Evolutionary conservation across 2,888 invertebrate species (phyloP).

Genomic region (Chesias legatella): DNA sequence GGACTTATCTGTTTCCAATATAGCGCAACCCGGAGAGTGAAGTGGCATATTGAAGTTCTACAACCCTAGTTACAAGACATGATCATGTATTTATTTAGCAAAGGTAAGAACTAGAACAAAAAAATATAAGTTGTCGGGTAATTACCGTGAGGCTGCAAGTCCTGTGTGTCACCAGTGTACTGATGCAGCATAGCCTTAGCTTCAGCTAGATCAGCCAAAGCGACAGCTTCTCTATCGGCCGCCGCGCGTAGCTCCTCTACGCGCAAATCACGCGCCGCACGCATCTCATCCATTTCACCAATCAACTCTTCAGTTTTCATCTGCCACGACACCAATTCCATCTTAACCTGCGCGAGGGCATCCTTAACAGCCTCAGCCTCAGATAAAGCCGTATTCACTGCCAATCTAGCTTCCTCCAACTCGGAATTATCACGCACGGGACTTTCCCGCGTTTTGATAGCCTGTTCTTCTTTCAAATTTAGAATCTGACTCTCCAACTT

Average conservation of each 20-base stretch:
- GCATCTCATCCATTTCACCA: conserved; percentile 55
- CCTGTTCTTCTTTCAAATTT: conserved; percentile 58
- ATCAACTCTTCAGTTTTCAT: conserved; percentile 59
- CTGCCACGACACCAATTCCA: conserved; percentile 56
- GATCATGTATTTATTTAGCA: too few relatives aligned
- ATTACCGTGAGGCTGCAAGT: conserved; percentile 64
- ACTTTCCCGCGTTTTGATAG: conserved; percentile 43
- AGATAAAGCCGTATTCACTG: conserved; percentile 44
- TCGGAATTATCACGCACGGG: conserved; percentile 60
- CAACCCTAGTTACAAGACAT: too few relatives aligned
- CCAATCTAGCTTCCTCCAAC: conserved; percentile 55
- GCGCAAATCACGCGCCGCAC: conserved; percentile 54
- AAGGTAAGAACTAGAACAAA: too few relatives aligned
- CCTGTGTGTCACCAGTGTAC: conserved; percentile 52
- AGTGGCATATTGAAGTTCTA: too few relatives aligned
- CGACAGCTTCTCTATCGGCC: conserved; percentile 57
- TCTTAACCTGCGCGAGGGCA: conserved; percentile 52
- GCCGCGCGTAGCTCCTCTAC: conserved; percentile 59
- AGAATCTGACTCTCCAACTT: conserved; percentile 53
- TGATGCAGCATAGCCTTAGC: conserved; percentile 63
- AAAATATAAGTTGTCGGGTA: not conserved
- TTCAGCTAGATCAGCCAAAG: conserved; percentile 62
- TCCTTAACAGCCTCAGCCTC: conserved; percentile 52
- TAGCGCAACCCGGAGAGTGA: too few relatives aligned
- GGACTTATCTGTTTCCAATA: too few relatives aligned